Evolutionary conservation across 1,140 invertebrate species (phyloP).

Genomic region (Tetramorium alpestre): DNA sequence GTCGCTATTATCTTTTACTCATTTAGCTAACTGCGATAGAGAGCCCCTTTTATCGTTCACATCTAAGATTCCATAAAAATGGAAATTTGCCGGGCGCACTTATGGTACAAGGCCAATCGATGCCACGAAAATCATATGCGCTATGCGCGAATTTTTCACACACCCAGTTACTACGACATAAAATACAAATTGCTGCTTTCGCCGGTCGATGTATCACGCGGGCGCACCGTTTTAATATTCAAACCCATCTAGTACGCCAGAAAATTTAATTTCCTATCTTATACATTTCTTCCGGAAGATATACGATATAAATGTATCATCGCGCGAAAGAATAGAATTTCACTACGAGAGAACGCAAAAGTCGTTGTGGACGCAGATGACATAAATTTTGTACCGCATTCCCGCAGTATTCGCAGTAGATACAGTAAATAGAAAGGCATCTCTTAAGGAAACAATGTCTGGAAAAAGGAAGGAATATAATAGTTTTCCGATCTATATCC

Average conservation of each 20-base stretch:
- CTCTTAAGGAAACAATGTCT: background rate
- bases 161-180: background rate
- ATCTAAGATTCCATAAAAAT: slow-evolving; percentile 67
- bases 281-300: slow-evolving; percentile 12
- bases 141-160: slow-evolving; percentile 47
- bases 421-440: background rate
- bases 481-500: background rate
- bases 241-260: background rate
- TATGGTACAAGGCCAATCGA: slow-evolving; percentile 50
- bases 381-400: slow-evolving; percentile 34
- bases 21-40: background rate
- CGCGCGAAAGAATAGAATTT: background rate
- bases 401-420: background rate
- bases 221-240: slow-evolving; percentile 19
- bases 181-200: slow-evolving; percentile 38
- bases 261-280: slow-evolving; percentile 55
- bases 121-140: slow-evolving; percentile 31
- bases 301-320: slow-evolving; percentile 24
- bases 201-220: slow-evolving; percentile 6
- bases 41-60: slow-evolving; percentile 6
- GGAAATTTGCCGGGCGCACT: slow-evolving; percentile 55
- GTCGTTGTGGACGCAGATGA: background rate
- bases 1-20: background rate
- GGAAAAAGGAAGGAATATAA: background rate
- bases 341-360: background rate